Evolutionary conservation across 2,888 invertebrate genomes (phyloP).

Genomic region (Drosophila leonis): DNA sequence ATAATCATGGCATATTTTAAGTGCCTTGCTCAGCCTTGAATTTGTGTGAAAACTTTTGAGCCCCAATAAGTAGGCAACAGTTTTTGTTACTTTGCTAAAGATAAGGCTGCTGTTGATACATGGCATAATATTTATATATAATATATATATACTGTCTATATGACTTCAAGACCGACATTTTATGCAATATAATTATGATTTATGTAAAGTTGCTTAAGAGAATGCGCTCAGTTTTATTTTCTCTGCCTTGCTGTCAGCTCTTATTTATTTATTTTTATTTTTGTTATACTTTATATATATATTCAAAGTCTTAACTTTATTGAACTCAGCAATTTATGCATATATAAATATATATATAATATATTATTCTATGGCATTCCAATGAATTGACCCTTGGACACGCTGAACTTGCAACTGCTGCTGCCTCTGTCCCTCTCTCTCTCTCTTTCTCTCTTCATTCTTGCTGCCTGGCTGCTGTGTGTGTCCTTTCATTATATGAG

Average conservation of each 20-base stretch:
- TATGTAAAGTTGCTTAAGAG: not conserved
- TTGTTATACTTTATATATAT: not conserved
- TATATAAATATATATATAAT: not conserved
- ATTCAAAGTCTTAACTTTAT: not conserved
- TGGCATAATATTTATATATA: not conserved
- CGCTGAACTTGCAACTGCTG: not conserved
- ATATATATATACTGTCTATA: no score
- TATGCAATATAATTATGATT: not conserved
- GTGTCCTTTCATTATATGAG: constrained; percentile 25
- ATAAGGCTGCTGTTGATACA: not conserved
- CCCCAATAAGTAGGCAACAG: not conserved
- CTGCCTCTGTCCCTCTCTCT: not conserved
- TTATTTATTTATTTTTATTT: not conserved
- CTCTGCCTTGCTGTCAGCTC: not conserved
- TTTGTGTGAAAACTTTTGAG: constrained; percentile 1
- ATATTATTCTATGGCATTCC: not conserved
- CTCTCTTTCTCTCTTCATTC: not conserved
- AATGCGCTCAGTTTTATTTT: not conserved
- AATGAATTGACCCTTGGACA: not conserved
- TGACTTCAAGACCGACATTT: no score
- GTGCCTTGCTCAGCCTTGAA: not conserved
- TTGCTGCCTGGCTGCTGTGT: constrained; percentile 15
- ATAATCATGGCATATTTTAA: not conserved
- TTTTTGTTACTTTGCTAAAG: not conserved
- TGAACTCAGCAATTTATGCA: not conserved